phyloP scores from a whole-genome alignment of 2,113 vertebrate genomes.

The Pleuronectes platessa region DNA sequence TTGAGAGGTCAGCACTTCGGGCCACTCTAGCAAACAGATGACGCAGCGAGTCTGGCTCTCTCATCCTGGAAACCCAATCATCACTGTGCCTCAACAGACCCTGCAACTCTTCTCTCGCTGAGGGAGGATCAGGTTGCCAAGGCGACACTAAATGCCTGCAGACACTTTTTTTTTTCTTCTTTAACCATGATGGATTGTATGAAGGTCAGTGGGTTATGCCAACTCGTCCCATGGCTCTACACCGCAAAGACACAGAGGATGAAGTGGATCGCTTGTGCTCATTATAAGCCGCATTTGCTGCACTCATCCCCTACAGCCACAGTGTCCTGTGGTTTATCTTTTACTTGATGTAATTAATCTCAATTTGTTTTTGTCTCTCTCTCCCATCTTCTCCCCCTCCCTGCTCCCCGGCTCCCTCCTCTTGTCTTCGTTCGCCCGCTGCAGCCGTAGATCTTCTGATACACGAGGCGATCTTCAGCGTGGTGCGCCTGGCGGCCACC shows the following conservation, averaged over 20 bases:
- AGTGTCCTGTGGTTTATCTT: constrained; percentile 66
- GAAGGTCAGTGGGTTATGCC: constrained; percentile 76
- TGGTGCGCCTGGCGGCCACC: constrained; percentile 94
- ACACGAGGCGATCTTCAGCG: constrained; percentile 97
- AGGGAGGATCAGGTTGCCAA: constrained; percentile 77
- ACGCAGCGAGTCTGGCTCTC: constrained; percentile 69
- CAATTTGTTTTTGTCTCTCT: constrained; percentile 53
- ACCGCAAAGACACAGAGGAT: constrained; percentile 66
- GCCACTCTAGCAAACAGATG: constrained; percentile 67
- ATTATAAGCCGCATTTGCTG: constrained; percentile 67
- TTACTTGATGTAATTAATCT: constrained; percentile 76
- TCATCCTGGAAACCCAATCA: constrained; percentile 67
- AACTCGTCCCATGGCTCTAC: constrained; percentile 43
- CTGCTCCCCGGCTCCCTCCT: constrained; percentile 33
- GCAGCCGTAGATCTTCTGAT: constrained; percentile 95
- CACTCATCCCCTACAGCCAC: constrained; percentile 54
- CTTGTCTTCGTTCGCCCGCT: constrained; percentile 13
- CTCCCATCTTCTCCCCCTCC: neutral
- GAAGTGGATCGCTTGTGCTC: constrained; percentile 62
- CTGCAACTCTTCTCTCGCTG: constrained; percentile 67
- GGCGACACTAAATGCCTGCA: constrained; percentile 78
- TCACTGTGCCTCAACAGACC: constrained; percentile 55
- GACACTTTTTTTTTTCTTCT: constrained; percentile 69
- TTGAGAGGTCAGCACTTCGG: constrained; percentile 68
- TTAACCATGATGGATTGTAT: constrained; percentile 60